phyloP scores from a whole-genome alignment of 2,113 vertebrate genomes.

The Gulo gulo region DNA sequence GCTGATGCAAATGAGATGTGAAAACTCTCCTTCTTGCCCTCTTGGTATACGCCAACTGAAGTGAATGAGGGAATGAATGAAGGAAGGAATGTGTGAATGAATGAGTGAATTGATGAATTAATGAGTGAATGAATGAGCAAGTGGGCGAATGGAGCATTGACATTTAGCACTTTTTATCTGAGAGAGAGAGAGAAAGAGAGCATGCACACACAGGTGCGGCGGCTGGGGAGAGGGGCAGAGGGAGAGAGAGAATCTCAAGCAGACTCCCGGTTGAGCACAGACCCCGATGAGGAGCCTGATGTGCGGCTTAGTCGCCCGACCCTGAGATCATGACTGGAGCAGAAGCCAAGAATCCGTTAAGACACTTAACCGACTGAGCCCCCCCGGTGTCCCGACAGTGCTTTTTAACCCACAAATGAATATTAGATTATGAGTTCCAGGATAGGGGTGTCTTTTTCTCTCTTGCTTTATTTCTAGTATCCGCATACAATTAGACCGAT shows the following conservation, averaged over 20 bases:
- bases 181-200: neutral
- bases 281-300: neutral
- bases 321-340: neutral
- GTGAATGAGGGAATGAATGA: neutral
- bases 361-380: neutral
- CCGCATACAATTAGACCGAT: neutral
- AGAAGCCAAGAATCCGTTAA: neutral
- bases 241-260: neutral
- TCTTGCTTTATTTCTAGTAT: neutral
- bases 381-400: neutral
- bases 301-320: accelerated
- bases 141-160: too few species aligned
- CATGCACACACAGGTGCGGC: neutral
- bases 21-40: too few species aligned
- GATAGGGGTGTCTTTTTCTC: accelerated
- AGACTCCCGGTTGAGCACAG: neutral
- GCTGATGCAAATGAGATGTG: neutral
- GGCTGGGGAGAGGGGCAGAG: neutral
- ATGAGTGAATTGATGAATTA: too few species aligned
- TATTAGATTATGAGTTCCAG: neutral
- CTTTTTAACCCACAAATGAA: neutral
- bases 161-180: neutral
- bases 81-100: too few species aligned
- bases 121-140: neutral
- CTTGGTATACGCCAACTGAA: neutral